Conservation (phyloP, 2,797 vertebrate genomes). For the Neomorphus geoffroyi region DNA sequence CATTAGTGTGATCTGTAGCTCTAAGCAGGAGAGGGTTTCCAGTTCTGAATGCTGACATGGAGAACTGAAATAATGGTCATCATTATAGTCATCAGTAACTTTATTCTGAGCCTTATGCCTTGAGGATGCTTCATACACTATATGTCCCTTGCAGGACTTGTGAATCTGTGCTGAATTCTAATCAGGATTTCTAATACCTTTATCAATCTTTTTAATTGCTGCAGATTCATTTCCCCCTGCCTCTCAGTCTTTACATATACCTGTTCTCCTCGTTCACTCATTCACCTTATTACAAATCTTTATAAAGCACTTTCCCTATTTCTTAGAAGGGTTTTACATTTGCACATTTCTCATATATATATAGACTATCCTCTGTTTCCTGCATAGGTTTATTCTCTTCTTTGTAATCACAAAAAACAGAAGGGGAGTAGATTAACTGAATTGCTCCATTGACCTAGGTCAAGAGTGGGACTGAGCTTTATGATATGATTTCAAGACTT, state of each 20-base stretch:
- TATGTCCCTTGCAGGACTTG: neutral
- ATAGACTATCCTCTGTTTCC: neutral
- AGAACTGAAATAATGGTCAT: constrained; percentile 19
- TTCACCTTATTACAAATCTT: neutral
- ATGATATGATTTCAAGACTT: neutral
- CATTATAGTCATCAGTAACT: constrained; percentile 15
- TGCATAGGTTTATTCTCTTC: accelerated
- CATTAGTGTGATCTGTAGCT: neutral
- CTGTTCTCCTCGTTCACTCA: neutral
- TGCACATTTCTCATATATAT: neutral
- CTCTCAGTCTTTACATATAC: neutral
- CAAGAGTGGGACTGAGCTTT: neutral
- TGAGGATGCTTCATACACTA: neutral
- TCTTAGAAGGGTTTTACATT: neutral
- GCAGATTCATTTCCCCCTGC: neutral
- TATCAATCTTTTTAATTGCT: neutral
- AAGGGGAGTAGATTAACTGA: neutral
- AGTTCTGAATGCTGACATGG: neutral
- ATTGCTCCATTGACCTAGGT: neutral
- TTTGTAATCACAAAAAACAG: neutral
- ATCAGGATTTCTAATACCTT: neutral
- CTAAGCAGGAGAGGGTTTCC: neutral
- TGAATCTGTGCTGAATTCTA: neutral
- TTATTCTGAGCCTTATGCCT: neutral
- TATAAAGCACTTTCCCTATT: neutral